These are phyloP conservation scores for Octodon degus DNA, from an alignment of 2,113 vertebrate species.

Conservation along the genomic window DNA sequence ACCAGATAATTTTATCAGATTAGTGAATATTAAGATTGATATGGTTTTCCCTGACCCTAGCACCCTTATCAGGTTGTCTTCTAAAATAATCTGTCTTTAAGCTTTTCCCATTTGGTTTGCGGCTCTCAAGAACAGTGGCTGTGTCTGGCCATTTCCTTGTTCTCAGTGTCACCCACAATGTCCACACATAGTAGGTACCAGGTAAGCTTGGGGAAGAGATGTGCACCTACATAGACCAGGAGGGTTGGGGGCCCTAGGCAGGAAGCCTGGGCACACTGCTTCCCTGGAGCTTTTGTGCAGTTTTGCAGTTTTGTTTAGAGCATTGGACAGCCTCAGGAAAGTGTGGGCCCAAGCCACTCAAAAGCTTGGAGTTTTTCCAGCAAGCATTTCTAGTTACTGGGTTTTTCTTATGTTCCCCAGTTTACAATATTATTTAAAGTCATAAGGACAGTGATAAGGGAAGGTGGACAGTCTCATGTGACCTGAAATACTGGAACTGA, in stretches of 20 bases:
- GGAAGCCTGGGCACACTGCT: not conserved
- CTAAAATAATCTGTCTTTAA: not conserved
- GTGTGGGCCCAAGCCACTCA: not conserved
- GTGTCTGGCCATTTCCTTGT: not conserved
- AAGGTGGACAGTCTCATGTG: not conserved
- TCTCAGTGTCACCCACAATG: not conserved
- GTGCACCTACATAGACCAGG: not conserved
- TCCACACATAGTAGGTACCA: not conserved
- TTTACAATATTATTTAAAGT: not conserved
- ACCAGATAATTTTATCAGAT: not conserved
- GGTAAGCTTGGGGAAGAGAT: not conserved
- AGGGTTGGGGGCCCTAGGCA: not conserved
- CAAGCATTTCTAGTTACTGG: not conserved
- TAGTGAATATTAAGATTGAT: not conserved
- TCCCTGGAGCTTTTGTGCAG: not conserved
- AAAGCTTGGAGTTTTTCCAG: not conserved
- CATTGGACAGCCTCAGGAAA: not conserved
- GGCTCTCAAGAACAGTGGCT: not conserved
- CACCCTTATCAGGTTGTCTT: not conserved
- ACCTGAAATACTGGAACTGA: not conserved
- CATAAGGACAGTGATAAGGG: not conserved
- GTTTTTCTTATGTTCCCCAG: not conserved
- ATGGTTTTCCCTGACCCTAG: not conserved
- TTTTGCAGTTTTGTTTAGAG: not conserved
- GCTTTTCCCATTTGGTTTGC: not conserved